phyloP scores from a whole-genome alignment of 2,888 invertebrate species.

The Strigamia transsilvanica region DNA sequence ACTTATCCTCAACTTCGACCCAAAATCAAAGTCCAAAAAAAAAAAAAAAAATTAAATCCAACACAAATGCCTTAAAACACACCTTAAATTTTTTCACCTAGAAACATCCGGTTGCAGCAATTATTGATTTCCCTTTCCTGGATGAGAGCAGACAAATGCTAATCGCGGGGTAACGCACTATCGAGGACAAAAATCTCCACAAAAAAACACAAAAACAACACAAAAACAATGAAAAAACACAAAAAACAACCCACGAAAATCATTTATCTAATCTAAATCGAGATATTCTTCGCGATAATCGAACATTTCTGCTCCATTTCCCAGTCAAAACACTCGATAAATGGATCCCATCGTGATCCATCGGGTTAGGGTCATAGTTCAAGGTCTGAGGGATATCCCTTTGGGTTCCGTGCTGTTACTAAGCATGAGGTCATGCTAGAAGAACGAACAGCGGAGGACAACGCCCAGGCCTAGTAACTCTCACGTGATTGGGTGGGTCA shows the following conservation, averaged over 20 bases:
- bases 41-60: slow-evolving; percentile 16
- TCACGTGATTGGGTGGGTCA: slow-evolving; percentile 50
- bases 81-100: background rate
- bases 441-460: background rate
- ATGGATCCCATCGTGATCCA: too few relatives aligned
- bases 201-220: background rate
- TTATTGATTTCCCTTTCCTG: slow-evolving; percentile 28
- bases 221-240: background rate
- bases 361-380: background rate
- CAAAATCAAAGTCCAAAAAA: background rate
- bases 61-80: background rate
- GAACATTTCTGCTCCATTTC: too few relatives aligned
- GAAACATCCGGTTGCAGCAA: slow-evolving; percentile 1
- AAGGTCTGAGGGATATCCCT: slow-evolving; percentile 17
- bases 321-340: too few relatives aligned
- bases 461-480: slow-evolving; percentile 12
- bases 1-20: background rate
- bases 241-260: too few relatives aligned
- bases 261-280: too few relatives aligned
- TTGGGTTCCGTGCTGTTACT: background rate
- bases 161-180: background rate
- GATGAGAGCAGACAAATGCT: background rate
- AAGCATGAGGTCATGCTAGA: slow-evolving; percentile 7
- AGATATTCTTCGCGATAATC: too few relatives aligned
- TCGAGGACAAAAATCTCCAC: background rate